Conservation (phyloP, 2,888 invertebrate species). For the Drosophila histrio region DNA sequence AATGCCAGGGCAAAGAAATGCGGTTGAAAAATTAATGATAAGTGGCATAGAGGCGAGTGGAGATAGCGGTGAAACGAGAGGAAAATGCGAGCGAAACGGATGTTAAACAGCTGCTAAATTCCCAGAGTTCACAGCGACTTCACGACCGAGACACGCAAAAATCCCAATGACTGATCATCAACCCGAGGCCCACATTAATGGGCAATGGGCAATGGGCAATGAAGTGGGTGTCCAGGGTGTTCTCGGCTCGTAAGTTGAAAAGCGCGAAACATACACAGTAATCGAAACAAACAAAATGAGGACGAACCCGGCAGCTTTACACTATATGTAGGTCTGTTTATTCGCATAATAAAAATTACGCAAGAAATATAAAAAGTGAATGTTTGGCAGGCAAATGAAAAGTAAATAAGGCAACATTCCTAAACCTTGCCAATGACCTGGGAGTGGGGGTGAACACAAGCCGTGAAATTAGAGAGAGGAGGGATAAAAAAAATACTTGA, state of each 20-base stretch:
- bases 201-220: conserved; percentile 1
- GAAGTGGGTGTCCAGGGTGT: conserved; percentile 1
- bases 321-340: background rate
- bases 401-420: conserved; percentile 66
- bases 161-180: conserved; percentile 74
- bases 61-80: background rate
- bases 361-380: conserved; percentile 37
- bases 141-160: conserved; percentile 70
- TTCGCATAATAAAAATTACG: conserved; percentile 46
- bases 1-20: conserved; percentile 74
- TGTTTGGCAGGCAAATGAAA: conserved; percentile 73
- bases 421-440: conserved; percentile 15
- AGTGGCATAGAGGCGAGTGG: conserved; percentile 53
- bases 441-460: conserved; percentile 15
- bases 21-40: conserved; percentile 75
- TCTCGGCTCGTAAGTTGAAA: conserved; percentile 53
- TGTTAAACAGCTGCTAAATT: conserved; percentile 58
- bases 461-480: conserved; percentile 70
- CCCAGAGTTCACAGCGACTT: conserved; percentile 59
- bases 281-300: conserved; percentile 53
- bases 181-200: conserved; percentile 12
- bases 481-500: conserved; percentile 74
- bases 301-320: background rate
- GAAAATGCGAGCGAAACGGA: conserved; percentile 14
- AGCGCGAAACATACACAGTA: conserved; percentile 48